These are phyloP conservation scores for Rhinichthys osculus DNA, from an alignment of 2,797 vertebrate species.

Conservation along the genomic window DNA sequence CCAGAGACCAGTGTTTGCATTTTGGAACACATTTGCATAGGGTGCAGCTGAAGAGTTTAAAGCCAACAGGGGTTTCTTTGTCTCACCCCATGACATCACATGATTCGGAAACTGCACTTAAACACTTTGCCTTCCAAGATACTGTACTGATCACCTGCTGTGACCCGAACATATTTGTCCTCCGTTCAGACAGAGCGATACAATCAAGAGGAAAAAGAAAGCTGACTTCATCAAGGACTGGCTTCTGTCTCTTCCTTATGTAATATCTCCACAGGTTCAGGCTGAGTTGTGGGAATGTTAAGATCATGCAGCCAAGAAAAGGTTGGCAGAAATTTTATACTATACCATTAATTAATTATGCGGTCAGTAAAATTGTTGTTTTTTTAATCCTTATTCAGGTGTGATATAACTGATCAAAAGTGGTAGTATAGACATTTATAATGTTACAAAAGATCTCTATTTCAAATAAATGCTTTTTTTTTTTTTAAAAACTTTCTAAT, in stretches of 20 bases:
- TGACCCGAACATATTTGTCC: constrained; percentile 5
- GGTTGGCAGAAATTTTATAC: not conserved
- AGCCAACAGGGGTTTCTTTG: constrained; percentile 31
- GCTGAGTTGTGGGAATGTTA: not conserved
- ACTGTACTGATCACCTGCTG: not conserved
- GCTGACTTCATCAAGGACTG: constrained; percentile 32
- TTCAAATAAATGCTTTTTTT: no score
- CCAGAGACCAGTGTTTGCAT: constrained; percentile 51
- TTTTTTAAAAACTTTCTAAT: no score
- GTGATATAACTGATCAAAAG: not conserved
- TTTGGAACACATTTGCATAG: constrained; percentile 59
- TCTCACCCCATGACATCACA: constrained; percentile 4
- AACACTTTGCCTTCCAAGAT: constrained; percentile 19
- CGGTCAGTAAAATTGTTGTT: not conserved
- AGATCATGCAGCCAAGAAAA: not conserved
- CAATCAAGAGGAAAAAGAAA: not conserved
- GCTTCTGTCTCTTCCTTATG: constrained; percentile 48
- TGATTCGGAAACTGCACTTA: constrained; percentile 2
- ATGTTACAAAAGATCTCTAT: no score
- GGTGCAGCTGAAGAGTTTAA: constrained; percentile 35
- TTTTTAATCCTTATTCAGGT: not conserved
- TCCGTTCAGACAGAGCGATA: not conserved
- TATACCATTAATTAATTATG: not conserved
- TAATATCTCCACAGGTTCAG: constrained; percentile 39
- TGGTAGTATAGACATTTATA: not conserved